phyloP scores from a whole-genome alignment of 1,140 invertebrate genomes.

The Capitella teleta region DNA sequence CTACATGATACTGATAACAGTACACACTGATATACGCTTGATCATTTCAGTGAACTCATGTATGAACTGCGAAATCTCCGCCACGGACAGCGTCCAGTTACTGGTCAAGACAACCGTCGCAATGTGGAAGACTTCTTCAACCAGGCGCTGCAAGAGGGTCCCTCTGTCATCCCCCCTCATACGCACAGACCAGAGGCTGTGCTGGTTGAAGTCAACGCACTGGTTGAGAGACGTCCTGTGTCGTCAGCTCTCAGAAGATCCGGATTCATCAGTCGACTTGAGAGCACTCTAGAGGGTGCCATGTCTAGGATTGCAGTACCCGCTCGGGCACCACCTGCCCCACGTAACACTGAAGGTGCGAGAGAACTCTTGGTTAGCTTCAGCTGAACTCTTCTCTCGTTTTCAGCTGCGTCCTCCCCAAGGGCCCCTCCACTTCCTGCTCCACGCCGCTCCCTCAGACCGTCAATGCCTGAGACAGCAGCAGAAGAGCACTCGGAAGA shows the following conservation, averaged over 20 bases:
- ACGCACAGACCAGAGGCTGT: conserved; percentile 28
- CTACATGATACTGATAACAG: no score
- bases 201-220: conserved; percentile 27
- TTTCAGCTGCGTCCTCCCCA: no score
- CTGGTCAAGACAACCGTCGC: conserved; percentile 20
- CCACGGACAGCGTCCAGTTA: conserved; percentile 26
- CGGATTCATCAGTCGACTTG: conserved; percentile 21
- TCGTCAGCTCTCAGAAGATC: conserved; percentile 22
- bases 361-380: no score
- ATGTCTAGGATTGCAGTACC: conserved; percentile 6
- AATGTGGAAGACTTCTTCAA: conserved; percentile 22
- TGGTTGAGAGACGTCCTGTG: conserved; percentile 24
- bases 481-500: no score
- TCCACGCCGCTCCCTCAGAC: no score
- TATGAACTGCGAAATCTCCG: conserved; percentile 25
- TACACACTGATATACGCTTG: no score
- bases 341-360: no score
- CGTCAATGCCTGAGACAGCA: no score
- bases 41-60: conserved; percentile 31
- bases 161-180: conserved; percentile 20
- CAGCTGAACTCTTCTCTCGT: no score
- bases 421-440: no score
- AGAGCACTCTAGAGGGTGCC: conserved; percentile 24
- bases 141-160: conserved; percentile 12
- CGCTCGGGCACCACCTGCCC: not conserved